phyloP scores from a whole-genome alignment of 2,113 vertebrate species.

The Loxodonta africana region DNA sequence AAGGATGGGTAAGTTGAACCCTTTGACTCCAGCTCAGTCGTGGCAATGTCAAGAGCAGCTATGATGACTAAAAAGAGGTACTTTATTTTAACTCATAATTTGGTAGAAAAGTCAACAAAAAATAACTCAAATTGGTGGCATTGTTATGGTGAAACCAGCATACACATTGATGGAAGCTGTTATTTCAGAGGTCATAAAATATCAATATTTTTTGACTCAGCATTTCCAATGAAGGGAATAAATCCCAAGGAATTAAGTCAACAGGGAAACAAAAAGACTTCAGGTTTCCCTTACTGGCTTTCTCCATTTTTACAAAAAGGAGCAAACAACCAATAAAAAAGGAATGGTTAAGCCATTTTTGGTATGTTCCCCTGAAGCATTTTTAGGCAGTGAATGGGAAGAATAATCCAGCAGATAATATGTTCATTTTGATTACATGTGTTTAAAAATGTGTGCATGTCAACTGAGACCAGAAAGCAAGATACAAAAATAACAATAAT shows the following conservation, averaged over 20 bases:
- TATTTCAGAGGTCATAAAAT: conserved; percentile 25
- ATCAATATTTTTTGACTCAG: background rate
- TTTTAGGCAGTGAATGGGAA: background rate
- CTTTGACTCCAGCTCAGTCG: rapidly evolving
- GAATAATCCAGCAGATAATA: background rate
- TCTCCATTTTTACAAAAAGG: conserved; percentile 35
- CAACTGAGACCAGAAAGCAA: background rate
- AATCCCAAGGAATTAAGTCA: conserved; percentile 52
- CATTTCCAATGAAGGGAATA: background rate
- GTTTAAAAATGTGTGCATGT: background rate
- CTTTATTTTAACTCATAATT: conserved; percentile 2
- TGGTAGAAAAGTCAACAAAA: background rate
- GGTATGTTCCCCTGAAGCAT: background rate
- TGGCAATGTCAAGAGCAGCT: conserved; percentile 15
- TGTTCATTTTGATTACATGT: background rate
- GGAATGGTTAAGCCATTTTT: background rate
- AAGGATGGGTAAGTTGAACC: conserved; percentile 93
- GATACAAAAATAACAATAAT: background rate
- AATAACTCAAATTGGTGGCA: background rate
- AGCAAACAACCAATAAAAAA: background rate
- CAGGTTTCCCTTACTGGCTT: background rate
- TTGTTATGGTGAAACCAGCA: background rate
- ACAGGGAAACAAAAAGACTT: background rate
- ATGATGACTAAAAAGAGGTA: background rate
- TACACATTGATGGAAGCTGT: background rate